Evolutionary conservation across 2,888 invertebrate species (phyloP), one percentile per base, ranked within the genome.

Genomic region (Cosmopolites sordidus): DNA sequence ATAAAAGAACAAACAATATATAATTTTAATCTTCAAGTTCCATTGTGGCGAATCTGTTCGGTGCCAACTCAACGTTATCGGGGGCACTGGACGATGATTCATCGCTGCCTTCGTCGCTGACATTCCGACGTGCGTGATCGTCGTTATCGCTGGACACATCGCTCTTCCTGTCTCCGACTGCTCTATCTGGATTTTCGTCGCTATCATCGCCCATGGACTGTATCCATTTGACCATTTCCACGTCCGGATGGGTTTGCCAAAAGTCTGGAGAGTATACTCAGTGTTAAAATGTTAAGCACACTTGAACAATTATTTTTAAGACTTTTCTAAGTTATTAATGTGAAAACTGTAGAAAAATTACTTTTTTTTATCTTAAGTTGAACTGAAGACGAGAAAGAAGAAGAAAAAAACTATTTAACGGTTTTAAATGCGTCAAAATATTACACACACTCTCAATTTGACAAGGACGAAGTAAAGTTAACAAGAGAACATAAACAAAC

Each of bases 221-320:
- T 47, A 87, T 83, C 83, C 83, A 83, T 58, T 77, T 77, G 0
- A 89, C 78, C 60, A 78, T 79, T 60, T 80, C 79, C 0, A 86
- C 70, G 55, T 86, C 84, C 0, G 80, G 76, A 68, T 84, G 83
- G 0, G 61, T 71, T 59, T 78, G 77, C 79, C 83, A 86, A 60
- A 75, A 74, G 43, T 78, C 87, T 87, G 11, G 69, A 60, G 1
- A 43, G 15, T 22, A 22, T n/a, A n/a, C n/a, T n/a, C n/a, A n/a
- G n/a, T n/a, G n/a, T n/a, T n/a, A n/a, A n/a, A n/a, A n/a, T n/a
- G n/a, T n/a, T n/a, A n/a, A n/a, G n/a, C n/a, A n/a, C n/a, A n/a
- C n/a, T n/a, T n/a, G n/a, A n/a, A n/a, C n/a, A n/a, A n/a, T n/a
- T n/a, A n/a, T n/a, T n/a, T n/a, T n/a, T n/a, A n/a, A n/a, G n/a